Percentiles rank a stretch among this genome's conserved stretches.
phyloP scores from a whole-genome alignment of 2,888 invertebrate genomes.

The Pinctada fucata region DNA sequence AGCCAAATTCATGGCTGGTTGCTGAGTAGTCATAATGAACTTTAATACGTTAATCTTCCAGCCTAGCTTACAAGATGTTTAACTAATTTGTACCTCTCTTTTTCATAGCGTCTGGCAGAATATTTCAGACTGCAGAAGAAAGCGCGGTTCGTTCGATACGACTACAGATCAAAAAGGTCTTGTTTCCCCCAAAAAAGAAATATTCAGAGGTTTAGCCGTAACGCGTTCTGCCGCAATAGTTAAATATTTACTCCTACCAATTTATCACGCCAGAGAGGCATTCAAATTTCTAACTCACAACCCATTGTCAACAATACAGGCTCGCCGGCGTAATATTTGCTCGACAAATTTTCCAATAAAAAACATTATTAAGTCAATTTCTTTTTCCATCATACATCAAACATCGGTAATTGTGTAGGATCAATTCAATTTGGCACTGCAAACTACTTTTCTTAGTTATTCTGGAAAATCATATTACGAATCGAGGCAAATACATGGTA shows the following conservation, averaged over 20 bases:
- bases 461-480: constrained; percentile 7
- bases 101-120: constrained; percentile 35
- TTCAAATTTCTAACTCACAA: constrained; percentile 39
- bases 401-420: constrained; percentile 34
- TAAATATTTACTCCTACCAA: constrained; percentile 59
- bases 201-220: constrained; percentile 43
- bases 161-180: constrained; percentile 37
- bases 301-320: constrained; percentile 40
- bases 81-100: constrained; percentile 40
- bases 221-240: constrained; percentile 49
- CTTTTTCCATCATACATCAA: constrained; percentile 37
- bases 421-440: constrained; percentile 25
- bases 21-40: constrained; percentile 39
- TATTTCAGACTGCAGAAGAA: constrained; percentile 25
- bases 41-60: constrained; percentile 38
- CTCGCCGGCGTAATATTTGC: constrained; percentile 37
- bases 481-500: background rate
- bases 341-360: constrained; percentile 42
- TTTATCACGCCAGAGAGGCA: constrained; percentile 48
- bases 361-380: constrained; percentile 44
- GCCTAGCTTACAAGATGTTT: constrained; percentile 33
- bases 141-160: constrained; percentile 18
- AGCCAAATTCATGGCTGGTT: constrained; percentile 27
- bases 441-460: constrained; percentile 19
- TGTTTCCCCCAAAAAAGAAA: constrained; percentile 37